Evolutionary conservation across 2,797 vertebrate genomes (phyloP).

Genomic region (Tapirus indicus): DNA sequence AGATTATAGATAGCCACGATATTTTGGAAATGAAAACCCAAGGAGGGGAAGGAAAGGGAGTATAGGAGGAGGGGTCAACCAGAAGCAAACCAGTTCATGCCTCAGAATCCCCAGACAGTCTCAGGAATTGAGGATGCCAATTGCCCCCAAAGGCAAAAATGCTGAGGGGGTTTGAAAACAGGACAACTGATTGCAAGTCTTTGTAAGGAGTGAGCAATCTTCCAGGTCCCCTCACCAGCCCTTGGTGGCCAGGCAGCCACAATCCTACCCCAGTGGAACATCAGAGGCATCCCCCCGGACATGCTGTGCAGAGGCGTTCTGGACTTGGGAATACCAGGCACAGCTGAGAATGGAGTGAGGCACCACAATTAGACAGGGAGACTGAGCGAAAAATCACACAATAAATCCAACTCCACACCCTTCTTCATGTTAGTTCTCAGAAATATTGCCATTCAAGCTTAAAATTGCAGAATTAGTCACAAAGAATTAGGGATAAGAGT

Average conservation of each 20-base stretch:
- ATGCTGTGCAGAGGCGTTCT: neutral
- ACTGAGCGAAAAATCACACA: neutral
- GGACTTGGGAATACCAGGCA: neutral
- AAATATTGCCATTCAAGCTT: slow-evolving; percentile 5
- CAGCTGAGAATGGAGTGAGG: neutral
- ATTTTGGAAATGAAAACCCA: slow-evolving; percentile 9
- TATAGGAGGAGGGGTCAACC: neutral
- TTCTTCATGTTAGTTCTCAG: neutral
- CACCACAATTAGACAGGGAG: neutral
- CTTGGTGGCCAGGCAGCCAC: neutral
- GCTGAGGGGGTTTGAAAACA: neutral
- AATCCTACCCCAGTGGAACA: neutral
- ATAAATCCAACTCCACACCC: neutral
- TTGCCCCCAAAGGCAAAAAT: neutral
- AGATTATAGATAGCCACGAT: neutral
- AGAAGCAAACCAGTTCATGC: neutral
- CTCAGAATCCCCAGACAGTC: neutral
- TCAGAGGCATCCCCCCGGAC: neutral
- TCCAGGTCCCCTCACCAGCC: neutral
- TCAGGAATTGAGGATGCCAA: neutral
- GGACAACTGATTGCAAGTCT: neutral
- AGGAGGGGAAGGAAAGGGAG: neutral
- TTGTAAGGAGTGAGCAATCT: neutral
- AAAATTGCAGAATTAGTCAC: neutral
- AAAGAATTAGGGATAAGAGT: neutral